Evolutionary conservation across 1,140 invertebrate species (phyloP).

Genomic region (Ridgeia piscesae): DNA sequence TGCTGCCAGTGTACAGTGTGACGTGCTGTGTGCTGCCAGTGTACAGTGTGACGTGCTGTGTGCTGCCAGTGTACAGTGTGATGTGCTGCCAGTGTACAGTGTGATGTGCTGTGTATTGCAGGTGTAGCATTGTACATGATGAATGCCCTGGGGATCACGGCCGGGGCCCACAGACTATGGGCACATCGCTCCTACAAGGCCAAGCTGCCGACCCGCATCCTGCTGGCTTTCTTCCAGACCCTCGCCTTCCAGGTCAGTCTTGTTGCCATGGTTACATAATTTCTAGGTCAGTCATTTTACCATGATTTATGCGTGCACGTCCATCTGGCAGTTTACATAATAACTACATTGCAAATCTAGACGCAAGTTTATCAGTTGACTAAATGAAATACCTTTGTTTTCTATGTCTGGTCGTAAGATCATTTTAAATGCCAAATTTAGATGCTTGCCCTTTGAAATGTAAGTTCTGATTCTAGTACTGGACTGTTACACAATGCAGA

Average conservation of each 20-base stretch:
- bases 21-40: neutral
- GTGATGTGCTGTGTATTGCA: constrained; percentile 35
- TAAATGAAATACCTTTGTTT: too few relatives aligned
- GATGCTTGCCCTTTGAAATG: too few relatives aligned
- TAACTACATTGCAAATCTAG: too few relatives aligned
- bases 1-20: too few relatives aligned
- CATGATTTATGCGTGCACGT: neutral
- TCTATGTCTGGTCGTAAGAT: too few relatives aligned
- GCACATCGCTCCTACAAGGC: constrained; percentile 93
- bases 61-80: neutral
- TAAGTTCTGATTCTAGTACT: too few relatives aligned
- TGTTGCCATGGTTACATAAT: neutral
- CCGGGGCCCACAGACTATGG: constrained; percentile 92
- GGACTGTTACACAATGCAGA: too few relatives aligned
- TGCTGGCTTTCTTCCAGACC: constrained; percentile 79
- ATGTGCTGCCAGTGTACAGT: neutral
- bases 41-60: neutral
- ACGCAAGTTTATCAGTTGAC: too few relatives aligned
- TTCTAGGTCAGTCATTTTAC: constrained; percentile 70
- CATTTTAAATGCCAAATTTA: too few relatives aligned
- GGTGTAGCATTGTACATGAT: constrained; percentile 64
- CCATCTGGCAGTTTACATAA: neutral
- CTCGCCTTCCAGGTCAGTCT: constrained; percentile 79
- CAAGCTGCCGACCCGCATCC: constrained; percentile 77
- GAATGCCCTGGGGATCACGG: constrained; percentile 76